These are phyloP conservation scores for Wasmannia auropunctata DNA, from an alignment of 1,140 invertebrate species.

Conservation along the genomic window DNA sequence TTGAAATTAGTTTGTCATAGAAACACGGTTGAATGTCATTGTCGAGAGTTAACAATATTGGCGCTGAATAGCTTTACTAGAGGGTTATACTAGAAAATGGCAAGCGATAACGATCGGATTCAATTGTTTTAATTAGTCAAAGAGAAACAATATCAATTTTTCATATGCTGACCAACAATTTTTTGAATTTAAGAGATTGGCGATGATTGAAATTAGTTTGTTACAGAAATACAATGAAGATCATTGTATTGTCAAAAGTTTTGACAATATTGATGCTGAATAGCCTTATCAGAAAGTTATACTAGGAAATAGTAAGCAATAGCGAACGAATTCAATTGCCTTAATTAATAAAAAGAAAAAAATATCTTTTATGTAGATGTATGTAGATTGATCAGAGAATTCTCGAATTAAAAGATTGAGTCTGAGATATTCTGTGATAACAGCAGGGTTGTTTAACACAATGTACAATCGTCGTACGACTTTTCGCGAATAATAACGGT, in stretches of 20 bases:
- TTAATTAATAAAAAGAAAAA: neutral
- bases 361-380: neutral
- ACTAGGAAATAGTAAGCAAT: neutral
- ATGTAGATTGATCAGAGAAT: neutral
- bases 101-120: neutral
- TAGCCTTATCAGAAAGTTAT: neutral
- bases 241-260: neutral
- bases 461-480: neutral
- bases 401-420: neutral
- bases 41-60: neutral
- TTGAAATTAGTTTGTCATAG: neutral
- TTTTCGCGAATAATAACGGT: neutral
- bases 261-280: neutral
- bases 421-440: neutral
- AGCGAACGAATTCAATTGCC: neutral
- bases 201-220: neutral
- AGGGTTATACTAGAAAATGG: neutral
- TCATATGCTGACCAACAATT: neutral
- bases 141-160: neutral
- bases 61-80: neutral
- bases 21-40: neutral
- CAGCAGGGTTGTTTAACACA: neutral
- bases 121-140: neutral
- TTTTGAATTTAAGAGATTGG: neutral
- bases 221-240: neutral